Conservation (phyloP, 2,797 vertebrate genomes). For the Molossus alvarezi region DNA sequence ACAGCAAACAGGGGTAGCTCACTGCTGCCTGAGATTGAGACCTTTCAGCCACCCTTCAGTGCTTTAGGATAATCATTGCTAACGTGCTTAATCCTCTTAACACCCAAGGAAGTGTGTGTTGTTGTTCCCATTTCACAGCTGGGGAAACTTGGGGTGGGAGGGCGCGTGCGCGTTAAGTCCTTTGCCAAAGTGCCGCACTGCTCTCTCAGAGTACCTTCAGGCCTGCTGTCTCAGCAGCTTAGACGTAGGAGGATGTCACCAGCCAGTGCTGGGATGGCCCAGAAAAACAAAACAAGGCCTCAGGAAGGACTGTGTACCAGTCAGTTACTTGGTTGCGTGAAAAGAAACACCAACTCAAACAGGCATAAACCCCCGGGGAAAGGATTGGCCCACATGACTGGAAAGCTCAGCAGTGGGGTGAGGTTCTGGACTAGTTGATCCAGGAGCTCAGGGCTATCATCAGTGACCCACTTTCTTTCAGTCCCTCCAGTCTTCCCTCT, state of each 20-base stretch:
- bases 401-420: not conserved
- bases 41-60: not conserved
- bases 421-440: not conserved
- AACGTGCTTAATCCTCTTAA: slow-evolving; percentile 55
- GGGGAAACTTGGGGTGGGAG: not conserved
- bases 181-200: not conserved
- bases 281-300: not conserved
- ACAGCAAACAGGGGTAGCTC: not conserved
- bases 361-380: not conserved
- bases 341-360: not conserved
- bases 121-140: slow-evolving; percentile 47
- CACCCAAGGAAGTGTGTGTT: slow-evolving; percentile 27
- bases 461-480: slow-evolving; percentile 35
- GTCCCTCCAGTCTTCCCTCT: not conserved
- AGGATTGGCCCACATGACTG: not conserved
- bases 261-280: not conserved
- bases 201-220: not conserved
- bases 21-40: not conserved
- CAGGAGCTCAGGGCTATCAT: not conserved
- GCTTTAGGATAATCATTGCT: slow-evolving; percentile 8
- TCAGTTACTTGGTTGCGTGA: not conserved
- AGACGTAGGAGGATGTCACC: not conserved
- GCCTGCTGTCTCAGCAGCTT: not conserved
- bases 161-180: not conserved
- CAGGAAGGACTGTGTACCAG: not conserved